Conservation (phyloP, 1,140 invertebrate genomes). For the Polyergus mexicanus region DNA sequence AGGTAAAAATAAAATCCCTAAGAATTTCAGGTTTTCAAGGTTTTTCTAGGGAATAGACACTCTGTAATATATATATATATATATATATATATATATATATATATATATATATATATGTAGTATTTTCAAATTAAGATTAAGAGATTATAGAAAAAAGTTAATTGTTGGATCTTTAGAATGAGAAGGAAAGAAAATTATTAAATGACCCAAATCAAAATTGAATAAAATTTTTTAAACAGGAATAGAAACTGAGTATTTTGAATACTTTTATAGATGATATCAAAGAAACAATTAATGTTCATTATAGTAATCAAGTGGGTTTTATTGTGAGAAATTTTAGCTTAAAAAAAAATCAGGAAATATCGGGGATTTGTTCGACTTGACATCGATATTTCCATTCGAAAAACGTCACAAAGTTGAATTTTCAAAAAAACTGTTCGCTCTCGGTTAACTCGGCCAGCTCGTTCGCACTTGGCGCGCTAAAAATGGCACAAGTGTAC, state of each 20-base stretch:
- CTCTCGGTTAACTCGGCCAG: background rate
- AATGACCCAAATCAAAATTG: background rate
- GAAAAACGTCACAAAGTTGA: background rate
- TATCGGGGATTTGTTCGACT: background rate
- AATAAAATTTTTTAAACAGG: background rate
- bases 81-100: background rate
- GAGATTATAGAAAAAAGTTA: background rate
- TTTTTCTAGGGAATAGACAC: too few species aligned
- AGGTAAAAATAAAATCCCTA: too few species aligned
- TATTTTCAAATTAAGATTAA: background rate
- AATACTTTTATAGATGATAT: background rate
- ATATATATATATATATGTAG: background rate
- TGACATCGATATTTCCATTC: conserved; percentile 14
- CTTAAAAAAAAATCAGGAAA: background rate
- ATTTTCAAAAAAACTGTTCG: background rate
- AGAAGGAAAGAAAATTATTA: too few species aligned
- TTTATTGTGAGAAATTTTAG: background rate
- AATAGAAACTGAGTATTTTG: background rate
- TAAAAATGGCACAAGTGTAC: conserved; percentile 24
- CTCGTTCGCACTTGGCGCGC: background rate
- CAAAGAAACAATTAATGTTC: background rate
- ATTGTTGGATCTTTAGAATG: too few species aligned
- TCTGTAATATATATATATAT: background rate
- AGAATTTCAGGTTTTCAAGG: too few species aligned
- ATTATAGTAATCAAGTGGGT: background rate